These are phyloP conservation scores for Pavo muticus DNA, from an alignment of 2,113 vertebrate species.

Conservation along the genomic window DNA sequence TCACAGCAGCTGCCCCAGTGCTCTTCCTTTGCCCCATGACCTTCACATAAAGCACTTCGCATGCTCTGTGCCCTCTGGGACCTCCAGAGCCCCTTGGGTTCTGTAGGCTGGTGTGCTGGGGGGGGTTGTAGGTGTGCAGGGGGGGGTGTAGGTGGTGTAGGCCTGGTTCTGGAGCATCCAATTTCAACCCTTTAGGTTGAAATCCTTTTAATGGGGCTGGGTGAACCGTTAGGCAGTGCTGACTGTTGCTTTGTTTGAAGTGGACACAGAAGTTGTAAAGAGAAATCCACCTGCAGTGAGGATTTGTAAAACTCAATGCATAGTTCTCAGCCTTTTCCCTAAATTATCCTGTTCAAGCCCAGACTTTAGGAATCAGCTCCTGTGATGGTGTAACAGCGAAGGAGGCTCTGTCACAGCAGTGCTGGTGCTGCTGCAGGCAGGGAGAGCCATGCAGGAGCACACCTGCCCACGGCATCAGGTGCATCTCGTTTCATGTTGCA, in stretches of 20 bases:
- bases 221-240: neutral
- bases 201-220: neutral
- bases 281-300: neutral
- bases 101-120: too few relatives aligned
- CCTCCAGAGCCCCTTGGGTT: too few relatives aligned
- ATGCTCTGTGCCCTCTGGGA: too few relatives aligned
- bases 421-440: too few relatives aligned
- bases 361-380: neutral
- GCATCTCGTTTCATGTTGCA: conserved; percentile 25
- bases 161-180: neutral
- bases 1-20: neutral
- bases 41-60: neutral
- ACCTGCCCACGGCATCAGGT: neutral
- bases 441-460: too few relatives aligned
- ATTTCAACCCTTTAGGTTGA: neutral
- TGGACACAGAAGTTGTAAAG: neutral
- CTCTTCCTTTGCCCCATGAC: conserved; percentile 17
- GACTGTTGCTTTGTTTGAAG: too few relatives aligned
- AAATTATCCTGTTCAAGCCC: neutral
- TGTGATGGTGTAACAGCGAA: fast-evolving
- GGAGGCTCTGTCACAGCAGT: neutral
- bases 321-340: neutral
- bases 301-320: neutral
- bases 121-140: neutral
- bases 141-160: neutral